Base-by-base conservation (phyloP, 2,113 vertebrate species). In the Sylvia atricapilla region DNA sequence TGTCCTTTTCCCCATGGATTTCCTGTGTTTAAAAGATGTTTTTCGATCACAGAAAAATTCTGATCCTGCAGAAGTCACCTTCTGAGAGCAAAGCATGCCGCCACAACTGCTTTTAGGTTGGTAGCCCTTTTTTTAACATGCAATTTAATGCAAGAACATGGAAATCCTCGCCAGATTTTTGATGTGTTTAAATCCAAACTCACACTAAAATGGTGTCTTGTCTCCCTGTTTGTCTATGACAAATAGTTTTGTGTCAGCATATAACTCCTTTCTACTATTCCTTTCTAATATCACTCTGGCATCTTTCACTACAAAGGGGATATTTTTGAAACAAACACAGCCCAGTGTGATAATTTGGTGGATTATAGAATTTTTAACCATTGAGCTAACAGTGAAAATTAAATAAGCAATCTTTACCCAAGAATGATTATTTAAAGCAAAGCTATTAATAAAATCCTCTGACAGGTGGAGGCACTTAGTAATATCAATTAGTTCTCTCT, bases 401-500 rank as follows among this genome's bases (percentile, higher is more conserved):
- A 92, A 89, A 80, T 72, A 88, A 95, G 47, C 53, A 81, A 72
- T 79, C 85, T 82, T 94, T 83, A 72, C 31, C 72, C n/a, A 31
- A 90, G 70, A 87, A 97, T 96, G 95, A 87, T 70, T 97, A 94
- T 96, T 97, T 96, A 97, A 77, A 76, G 6, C 82, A 41, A 89
- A 95, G 91, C 76, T 87, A 84, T 87, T 89, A 78, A 92, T 96
- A 91, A 89, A 96, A 95, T 84, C 77, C 66, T 96, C 87, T 95
- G 93, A 72, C 97, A 97, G 97, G 93, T 96, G 97, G 93, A 97
- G 53, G 87, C 69, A 87, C 91, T 87, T 93, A 93, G 93, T 92
- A 96, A 96, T 97, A 97, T 96, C 95, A 97, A 97, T 96, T 70
- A 95, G 92, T 97, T 97, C 76, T 93, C 95, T 80, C 93, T 94